phyloP scores from a whole-genome alignment of 2,797 vertebrate species.

The Brotula barbata region DNA sequence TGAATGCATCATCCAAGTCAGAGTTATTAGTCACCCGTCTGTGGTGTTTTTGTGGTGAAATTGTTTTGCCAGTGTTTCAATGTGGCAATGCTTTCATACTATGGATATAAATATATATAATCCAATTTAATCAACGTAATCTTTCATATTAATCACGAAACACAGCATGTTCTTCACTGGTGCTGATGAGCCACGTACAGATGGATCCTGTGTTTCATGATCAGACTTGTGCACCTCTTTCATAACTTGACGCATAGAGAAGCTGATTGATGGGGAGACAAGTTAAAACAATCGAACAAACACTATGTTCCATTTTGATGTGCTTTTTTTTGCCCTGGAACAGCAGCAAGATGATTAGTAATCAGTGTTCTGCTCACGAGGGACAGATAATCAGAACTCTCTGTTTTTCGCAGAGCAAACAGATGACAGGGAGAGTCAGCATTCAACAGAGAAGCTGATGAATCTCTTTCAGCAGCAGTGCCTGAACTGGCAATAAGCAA shows the following conservation, averaged over 20 bases:
- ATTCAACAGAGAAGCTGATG: slow-evolving; percentile 47
- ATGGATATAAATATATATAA: not conserved
- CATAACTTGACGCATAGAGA: slow-evolving; percentile 22
- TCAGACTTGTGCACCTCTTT: slow-evolving; percentile 25
- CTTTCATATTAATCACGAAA: not conserved
- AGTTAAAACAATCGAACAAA: slow-evolving; percentile 47
- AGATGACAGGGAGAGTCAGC: slow-evolving; percentile 63
- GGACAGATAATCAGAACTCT: slow-evolving; percentile 59
- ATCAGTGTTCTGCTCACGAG: slow-evolving; percentile 61
- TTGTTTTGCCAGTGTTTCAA: not conserved
- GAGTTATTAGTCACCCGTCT: slow-evolving; percentile 20
- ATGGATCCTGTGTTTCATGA: slow-evolving; percentile 20
- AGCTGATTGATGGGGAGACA: slow-evolving; percentile 51
- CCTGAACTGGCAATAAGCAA: slow-evolving; percentile 53
- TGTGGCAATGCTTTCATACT: not conserved
- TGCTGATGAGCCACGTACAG: slow-evolving; percentile 16
- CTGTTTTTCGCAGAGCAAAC: slow-evolving; percentile 49
- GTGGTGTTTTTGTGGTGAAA: slow-evolving; percentile 12
- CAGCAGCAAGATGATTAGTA: slow-evolving; percentile 64
- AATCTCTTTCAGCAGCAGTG: slow-evolving; percentile 11
- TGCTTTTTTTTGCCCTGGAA: slow-evolving; percentile 20
- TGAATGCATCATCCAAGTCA: too few relatives aligned
- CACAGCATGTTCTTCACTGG: slow-evolving; percentile 1
- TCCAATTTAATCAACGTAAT: not conserved
- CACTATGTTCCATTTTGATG: slow-evolving; percentile 32